Evolutionary conservation across 2,888 invertebrate genomes (phyloP).

Genomic region (Epinotia brunnichana): DNA sequence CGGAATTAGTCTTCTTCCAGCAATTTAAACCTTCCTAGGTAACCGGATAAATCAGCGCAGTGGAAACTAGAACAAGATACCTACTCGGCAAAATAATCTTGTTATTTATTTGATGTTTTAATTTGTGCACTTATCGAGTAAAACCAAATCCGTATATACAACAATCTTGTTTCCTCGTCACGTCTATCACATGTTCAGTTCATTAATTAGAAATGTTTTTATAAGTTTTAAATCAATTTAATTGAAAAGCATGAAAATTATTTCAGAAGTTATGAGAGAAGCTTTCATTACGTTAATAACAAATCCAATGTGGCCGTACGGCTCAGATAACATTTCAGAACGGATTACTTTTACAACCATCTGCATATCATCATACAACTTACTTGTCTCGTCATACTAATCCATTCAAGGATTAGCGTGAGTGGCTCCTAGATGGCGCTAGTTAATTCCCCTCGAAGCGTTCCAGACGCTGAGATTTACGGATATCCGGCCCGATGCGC

Average conservation of each 20-base stretch:
- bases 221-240: not conserved
- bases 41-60: constrained; percentile 14
- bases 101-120: not conserved
- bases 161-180: not conserved
- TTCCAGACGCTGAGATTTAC: constrained; percentile 49
- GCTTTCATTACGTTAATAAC: not conserved
- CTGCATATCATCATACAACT: constrained; percentile 33
- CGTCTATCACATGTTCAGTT: not conserved
- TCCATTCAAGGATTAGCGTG: constrained; percentile 32
- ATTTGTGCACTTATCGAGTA: not conserved
- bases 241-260: not conserved
- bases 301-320: constrained; percentile 21
- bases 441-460: constrained; percentile 44
- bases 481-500: constrained; percentile 54
- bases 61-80: not conserved
- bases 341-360: constrained; percentile 37
- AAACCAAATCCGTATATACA: not conserved
- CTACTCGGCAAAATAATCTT: not conserved
- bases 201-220: not conserved
- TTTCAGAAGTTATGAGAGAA: not conserved
- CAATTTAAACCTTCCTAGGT: constrained; percentile 15
- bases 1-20: constrained; percentile 24
- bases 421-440: constrained; percentile 31
- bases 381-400: constrained; percentile 22
- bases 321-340: constrained; percentile 31